Conservation (phyloP, 2,888 invertebrate species). For the Phasia obesa region DNA sequence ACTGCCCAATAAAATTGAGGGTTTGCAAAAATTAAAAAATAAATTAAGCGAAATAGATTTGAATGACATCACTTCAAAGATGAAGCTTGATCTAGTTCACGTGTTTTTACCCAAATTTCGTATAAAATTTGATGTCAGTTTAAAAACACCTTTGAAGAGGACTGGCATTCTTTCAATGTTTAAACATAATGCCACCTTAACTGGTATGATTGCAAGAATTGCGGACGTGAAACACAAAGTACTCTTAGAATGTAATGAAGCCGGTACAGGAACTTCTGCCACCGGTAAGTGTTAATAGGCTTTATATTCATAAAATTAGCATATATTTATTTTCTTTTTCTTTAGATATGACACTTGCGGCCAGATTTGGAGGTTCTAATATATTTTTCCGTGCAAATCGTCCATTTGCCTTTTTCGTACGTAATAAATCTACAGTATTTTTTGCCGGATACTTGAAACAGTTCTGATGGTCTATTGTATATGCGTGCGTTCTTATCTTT, state of each 20-base stretch:
- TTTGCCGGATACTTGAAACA: constrained; percentile 76
- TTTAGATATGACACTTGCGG: no score
- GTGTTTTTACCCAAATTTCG: constrained; percentile 91
- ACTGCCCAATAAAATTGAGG: constrained; percentile 86
- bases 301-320: background rate
- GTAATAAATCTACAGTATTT: constrained; percentile 74
- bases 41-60: constrained; percentile 85
- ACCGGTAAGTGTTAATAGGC: constrained; percentile 82
- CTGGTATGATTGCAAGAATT: constrained; percentile 85
- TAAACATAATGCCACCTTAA: constrained; percentile 84
- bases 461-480: no score
- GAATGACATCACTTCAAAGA: constrained; percentile 82
- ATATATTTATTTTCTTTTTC: background rate
- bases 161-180: constrained; percentile 89
- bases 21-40: constrained; percentile 85
- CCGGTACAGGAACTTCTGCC: constrained; percentile 94
- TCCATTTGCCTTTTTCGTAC: constrained; percentile 79
- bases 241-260: constrained; percentile 89
- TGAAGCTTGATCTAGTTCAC: constrained; percentile 83
- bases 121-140: constrained; percentile 88
- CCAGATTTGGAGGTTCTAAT: no score
- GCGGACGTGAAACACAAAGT: constrained; percentile 85
- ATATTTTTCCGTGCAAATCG: constrained; percentile 77
- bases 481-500: no score
- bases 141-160: constrained; percentile 83